These are phyloP conservation scores for Mormyrus hasselquistii DNA, from an alignment of 2,797 vertebrate genomes.

Conservation along the genomic window DNA sequence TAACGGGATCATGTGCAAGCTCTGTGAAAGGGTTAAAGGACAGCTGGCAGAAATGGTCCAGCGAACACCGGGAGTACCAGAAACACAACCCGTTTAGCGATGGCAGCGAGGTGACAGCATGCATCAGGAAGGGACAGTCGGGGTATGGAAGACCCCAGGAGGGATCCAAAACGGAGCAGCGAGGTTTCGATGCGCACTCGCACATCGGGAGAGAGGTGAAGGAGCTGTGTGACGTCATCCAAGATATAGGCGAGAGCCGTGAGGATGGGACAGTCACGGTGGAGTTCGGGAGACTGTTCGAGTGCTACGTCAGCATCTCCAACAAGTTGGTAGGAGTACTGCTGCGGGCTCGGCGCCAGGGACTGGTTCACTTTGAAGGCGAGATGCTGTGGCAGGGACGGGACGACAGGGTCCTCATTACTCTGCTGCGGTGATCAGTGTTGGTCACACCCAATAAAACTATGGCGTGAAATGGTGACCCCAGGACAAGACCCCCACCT, in stretches of 20 bases:
- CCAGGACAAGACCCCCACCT: background rate
- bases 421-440: slow-evolving; percentile 57
- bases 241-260: slow-evolving; percentile 55
- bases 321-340: slow-evolving; percentile 84
- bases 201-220: slow-evolving; percentile 71
- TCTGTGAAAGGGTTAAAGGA: slow-evolving; percentile 69
- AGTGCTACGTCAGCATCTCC: slow-evolving; percentile 78
- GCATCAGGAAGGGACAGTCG: slow-evolving; percentile 53
- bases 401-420: slow-evolving; percentile 73
- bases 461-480: background rate
- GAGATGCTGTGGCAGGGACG: slow-evolving; percentile 92
- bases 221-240: slow-evolving; percentile 72
- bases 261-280: slow-evolving; percentile 55
- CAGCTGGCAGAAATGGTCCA: slow-evolving; percentile 81
- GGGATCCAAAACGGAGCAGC: slow-evolving; percentile 75
- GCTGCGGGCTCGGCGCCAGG: slow-evolving; percentile 75
- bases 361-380: slow-evolving; percentile 76
- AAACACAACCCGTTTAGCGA: slow-evolving; percentile 78
- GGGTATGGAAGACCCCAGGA: slow-evolving; percentile 72
- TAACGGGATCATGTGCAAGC: slow-evolving; percentile 33
- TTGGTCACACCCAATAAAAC: background rate
- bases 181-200: slow-evolving; percentile 73
- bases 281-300: slow-evolving; percentile 74
- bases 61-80: slow-evolving; percentile 70
- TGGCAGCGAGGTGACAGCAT: slow-evolving; percentile 25